These are phyloP conservation scores for Plutella xylostella DNA, from an alignment of 2,888 invertebrate genomes.

Conservation along the genomic window DNA sequence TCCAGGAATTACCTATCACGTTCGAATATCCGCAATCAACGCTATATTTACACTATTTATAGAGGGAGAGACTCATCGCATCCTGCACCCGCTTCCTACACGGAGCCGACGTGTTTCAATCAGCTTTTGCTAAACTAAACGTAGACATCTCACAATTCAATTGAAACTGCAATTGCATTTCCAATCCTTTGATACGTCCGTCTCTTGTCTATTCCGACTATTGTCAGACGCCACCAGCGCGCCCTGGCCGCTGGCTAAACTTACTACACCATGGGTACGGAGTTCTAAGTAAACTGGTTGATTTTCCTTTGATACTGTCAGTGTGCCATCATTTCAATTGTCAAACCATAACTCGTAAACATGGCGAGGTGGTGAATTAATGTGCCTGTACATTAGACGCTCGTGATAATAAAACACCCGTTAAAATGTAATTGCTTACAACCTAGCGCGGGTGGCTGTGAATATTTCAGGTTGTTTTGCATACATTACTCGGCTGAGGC, in stretches of 20 bases:
- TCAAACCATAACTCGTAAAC: constrained; percentile 60
- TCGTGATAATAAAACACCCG: constrained; percentile 65
- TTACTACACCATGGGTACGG: constrained; percentile 23
- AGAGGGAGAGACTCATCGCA: neutral
- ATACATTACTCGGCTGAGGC: neutral
- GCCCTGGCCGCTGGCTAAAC: constrained; percentile 29
- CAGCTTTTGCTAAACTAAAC: constrained; percentile 52
- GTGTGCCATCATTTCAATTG: constrained; percentile 62
- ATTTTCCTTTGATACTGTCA: constrained; percentile 41
- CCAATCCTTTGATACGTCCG: constrained; percentile 67
- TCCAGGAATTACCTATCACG: neutral
- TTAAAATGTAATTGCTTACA: constrained; percentile 65
- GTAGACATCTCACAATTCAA: constrained; percentile 63
- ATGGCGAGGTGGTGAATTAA: constrained; percentile 64
- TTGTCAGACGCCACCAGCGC: constrained; percentile 42
- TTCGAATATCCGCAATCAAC: neutral
- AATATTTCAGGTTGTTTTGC: neutral
- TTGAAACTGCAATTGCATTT: constrained; percentile 64
- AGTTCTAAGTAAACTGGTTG: constrained; percentile 32
- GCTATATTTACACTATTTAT: too few species aligned
- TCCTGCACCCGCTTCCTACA: neutral
- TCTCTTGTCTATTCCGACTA: constrained; percentile 65
- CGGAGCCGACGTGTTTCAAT: constrained; percentile 56
- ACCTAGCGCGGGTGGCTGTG: too few species aligned
- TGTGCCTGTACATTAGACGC: constrained; percentile 63